These are phyloP conservation scores for Atta texana DNA, from an alignment of 1,140 invertebrate species.

Conservation along the genomic window DNA sequence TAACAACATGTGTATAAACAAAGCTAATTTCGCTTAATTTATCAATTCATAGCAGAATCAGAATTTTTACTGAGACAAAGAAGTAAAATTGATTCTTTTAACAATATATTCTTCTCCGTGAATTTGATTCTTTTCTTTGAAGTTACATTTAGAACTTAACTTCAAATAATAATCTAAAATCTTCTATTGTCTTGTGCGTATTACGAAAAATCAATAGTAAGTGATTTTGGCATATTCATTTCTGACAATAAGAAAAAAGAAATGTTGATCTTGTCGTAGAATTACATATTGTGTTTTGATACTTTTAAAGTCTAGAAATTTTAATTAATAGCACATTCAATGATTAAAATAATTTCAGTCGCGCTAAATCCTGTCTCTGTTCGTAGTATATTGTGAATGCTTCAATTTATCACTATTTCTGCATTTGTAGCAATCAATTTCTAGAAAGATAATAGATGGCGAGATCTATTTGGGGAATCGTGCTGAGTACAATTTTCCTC, in stretches of 20 bases:
- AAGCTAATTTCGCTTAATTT: slow-evolving; percentile 32
- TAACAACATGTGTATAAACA: background rate
- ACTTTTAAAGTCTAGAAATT: background rate
- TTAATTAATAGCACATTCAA: background rate
- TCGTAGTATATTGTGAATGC: background rate
- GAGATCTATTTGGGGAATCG: slow-evolving; percentile 11
- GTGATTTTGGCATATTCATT: background rate
- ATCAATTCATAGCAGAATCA: background rate
- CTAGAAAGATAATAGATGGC: background rate
- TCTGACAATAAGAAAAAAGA: background rate
- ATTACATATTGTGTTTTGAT: background rate
- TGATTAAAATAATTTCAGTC: slow-evolving; percentile 1
- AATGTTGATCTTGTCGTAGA: background rate
- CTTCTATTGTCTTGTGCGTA: background rate
- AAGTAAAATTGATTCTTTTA: background rate
- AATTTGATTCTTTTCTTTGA: background rate
- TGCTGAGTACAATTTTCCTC: background rate
- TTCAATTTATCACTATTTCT: slow-evolving; percentile 29
- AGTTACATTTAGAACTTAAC: background rate
- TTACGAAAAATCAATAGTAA: background rate
- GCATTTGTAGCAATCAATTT: background rate
- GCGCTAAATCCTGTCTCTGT: background rate
- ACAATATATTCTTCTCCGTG: background rate
- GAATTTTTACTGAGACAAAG: background rate
- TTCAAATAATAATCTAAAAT: slow-evolving; percentile 3